Conservation (phyloP, 2,113 vertebrate species). For the Ochotona curzoniae region DNA sequence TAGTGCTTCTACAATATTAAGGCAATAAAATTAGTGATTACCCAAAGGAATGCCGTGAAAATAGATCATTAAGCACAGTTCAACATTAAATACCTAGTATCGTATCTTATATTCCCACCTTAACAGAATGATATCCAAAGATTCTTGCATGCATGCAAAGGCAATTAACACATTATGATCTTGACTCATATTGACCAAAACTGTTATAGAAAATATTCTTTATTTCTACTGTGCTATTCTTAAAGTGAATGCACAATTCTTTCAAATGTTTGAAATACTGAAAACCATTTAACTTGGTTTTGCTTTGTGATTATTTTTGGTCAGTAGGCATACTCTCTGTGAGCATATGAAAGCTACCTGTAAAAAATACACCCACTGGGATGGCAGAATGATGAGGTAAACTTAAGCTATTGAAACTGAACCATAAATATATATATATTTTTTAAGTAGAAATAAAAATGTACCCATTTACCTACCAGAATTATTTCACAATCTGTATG, state of each 20-base stretch:
- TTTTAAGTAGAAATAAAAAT: too few species aligned
- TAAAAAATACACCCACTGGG: neutral
- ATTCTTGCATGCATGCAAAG: conserved; percentile 3
- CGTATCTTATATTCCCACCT: conserved; percentile 27
- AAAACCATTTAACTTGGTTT: neutral
- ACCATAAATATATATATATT: too few species aligned
- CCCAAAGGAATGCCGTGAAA: conserved; percentile 45
- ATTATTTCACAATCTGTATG: neutral
- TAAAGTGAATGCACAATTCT: neutral
- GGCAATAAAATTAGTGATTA: conserved; percentile 64
- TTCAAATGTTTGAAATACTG: neutral
- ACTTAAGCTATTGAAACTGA: too few species aligned
- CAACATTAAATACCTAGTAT: conserved; percentile 40
- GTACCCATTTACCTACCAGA: neutral
- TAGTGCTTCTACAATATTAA: conserved; percentile 58
- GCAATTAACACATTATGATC: neutral
- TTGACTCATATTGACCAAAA: neutral
- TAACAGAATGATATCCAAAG: conserved; percentile 34
- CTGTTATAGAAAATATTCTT: neutral
- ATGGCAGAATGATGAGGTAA: too few species aligned
- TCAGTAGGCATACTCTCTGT: neutral
- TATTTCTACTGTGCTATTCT: neutral
- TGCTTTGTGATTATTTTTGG: neutral
- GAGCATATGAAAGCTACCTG: neutral
- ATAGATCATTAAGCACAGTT: conserved; percentile 61